Base-by-base conservation (phyloP, 1,140 invertebrate genomes). In the Ips nitidus region DNA sequence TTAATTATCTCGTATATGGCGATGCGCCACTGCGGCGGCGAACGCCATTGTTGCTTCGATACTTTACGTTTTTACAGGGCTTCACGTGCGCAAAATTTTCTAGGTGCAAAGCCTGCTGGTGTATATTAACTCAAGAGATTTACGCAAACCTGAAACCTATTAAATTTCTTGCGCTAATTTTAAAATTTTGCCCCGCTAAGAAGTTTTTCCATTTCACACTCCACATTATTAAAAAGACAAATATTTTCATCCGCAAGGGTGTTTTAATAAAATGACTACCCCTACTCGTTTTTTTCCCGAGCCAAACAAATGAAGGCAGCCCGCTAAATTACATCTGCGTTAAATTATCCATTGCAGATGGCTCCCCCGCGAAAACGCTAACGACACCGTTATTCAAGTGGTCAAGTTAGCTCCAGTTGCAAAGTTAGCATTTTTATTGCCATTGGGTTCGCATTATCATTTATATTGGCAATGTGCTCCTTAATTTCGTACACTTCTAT, bases 341-440 rank as follows among this genome's bases (percentile, higher is more conserved):
- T 58, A 66, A 66, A 66, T 66, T 66, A 66, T 52, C 65, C 65
- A 52, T 66, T 58, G 65, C 55, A 47, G 65, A 66, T 66, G 55
- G 45, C 45, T 66, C 65, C 56, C 65, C 39, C 55, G 65, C 65
- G 65, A 66, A 66, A 66, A 66, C 65, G 56, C 55, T 66, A 66
- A 66, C 65, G 55, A 66, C 65, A 59, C 43, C 65, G 65, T 66
- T 58, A 66, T 45, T 66, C 65, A 66, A 66, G 42, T 66, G 55
- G 65, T 66, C 65, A 66, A 66, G 55, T 66, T 47, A 8, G 38
- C 65, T 41, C 65, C 53, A 36, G 41, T 43, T 55, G 63, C 65
- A 47, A 45, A 36, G 65, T 66, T 58, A 50, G 55, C 65, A 66
- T 58, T 66, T 58, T 66, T 66, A 66, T 66, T 66, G 43, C 39